Evolutionary conservation across 2,888 invertebrate species (phyloP).

Genomic region (Latrodectus elegans): DNA sequence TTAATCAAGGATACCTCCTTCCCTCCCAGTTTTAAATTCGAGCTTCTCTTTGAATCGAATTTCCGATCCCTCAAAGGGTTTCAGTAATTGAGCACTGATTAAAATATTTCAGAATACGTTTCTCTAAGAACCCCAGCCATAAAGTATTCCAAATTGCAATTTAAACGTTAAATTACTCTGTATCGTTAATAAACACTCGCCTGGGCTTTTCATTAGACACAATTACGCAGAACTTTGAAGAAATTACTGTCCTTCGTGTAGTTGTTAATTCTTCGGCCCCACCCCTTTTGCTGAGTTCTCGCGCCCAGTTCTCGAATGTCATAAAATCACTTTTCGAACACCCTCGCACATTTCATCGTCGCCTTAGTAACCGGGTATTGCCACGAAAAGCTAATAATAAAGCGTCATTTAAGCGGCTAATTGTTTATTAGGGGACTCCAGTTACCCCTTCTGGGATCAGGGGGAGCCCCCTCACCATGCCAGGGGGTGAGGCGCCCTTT

Average conservation of each 20-base stretch:
- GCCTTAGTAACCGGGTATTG: constrained; percentile 51
- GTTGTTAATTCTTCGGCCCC: constrained; percentile 10
- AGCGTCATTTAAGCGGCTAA: constrained; percentile 67
- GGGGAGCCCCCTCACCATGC: not conserved
- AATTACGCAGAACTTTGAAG: constrained; percentile 43
- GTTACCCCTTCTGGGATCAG: not conserved
- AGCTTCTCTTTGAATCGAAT: constrained; percentile 1
- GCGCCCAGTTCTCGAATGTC: not conserved
- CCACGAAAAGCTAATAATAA: constrained; percentile 61
- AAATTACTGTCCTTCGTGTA: not conserved
- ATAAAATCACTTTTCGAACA: constrained; percentile 32
- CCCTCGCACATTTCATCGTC: constrained; percentile 19
- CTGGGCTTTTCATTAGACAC: constrained; percentile 47
- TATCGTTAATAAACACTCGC: constrained; percentile 42
- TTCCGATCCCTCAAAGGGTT: not conserved
- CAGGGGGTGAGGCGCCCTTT: constrained; percentile 1
- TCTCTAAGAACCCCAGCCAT: not conserved
- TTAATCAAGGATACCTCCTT: no score
- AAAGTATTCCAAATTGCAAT: constrained; percentile 13
- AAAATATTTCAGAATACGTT: not conserved
- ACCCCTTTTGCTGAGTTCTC: constrained; percentile 2
- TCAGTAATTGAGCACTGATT: not conserved
- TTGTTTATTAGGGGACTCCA: constrained; percentile 60
- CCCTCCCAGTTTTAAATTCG: no score
- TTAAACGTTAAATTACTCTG: constrained; percentile 12